Percentiles rank a stretch among this genome's conserved stretches.
Conservation (phyloP, 2,888 invertebrate species). For the Rotaria magnacalcarata region DNA sequence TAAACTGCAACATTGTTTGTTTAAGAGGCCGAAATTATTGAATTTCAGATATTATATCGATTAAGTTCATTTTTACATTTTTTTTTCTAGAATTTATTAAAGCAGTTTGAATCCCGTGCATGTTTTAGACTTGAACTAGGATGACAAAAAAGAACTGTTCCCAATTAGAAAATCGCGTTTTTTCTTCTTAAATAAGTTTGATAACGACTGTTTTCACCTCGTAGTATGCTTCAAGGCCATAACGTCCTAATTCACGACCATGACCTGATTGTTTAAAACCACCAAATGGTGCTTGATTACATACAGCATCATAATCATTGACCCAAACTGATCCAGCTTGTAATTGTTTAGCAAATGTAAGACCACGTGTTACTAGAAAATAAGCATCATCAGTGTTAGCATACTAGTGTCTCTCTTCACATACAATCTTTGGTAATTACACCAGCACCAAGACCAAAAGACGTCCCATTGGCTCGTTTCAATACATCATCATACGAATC, state of each 20-base stretch:
- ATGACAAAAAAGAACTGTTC: too few relatives aligned
- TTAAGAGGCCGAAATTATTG: too few relatives aligned
- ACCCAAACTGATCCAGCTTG: conserved; percentile 50
- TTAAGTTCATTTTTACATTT: too few relatives aligned
- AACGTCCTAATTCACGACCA: conserved; percentile 74
- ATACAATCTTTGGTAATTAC: conserved; percentile 49
- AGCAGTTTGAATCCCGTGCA: too few relatives aligned
- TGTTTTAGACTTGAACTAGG: too few relatives aligned
- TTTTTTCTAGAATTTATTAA: too few relatives aligned
- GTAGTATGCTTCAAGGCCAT: conserved; percentile 54
- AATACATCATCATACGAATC: conserved; percentile 44
- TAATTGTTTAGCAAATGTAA: not conserved
- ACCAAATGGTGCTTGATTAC: conserved; percentile 69
- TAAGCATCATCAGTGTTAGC: not conserved
- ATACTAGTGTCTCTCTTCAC: conserved; percentile 48
- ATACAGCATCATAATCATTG: conserved; percentile 53
- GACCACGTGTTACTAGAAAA: not conserved
- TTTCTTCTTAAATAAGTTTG: not conserved
- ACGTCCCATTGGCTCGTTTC: conserved; percentile 45
- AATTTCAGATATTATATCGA: too few relatives aligned
- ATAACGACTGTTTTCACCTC: conserved; percentile 53
- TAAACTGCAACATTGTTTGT: too few relatives aligned
- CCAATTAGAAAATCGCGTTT: not conserved
- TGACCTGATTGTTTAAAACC: conserved; percentile 69
- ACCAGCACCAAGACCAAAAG: conserved; percentile 49